phyloP scores from a whole-genome alignment of 2,888 invertebrate species.

The Noctua janthina region DNA sequence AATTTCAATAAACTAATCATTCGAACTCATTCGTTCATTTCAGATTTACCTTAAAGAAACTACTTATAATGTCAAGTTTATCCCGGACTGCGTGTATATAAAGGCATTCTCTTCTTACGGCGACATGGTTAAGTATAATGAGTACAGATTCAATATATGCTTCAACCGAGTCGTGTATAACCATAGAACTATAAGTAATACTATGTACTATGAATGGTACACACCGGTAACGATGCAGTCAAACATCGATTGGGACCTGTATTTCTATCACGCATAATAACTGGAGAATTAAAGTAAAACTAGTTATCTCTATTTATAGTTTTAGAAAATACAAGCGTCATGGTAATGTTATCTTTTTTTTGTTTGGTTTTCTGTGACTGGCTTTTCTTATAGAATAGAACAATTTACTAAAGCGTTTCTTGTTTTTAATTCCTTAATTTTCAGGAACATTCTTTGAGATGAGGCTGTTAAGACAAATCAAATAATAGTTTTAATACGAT shows the following conservation, averaged over 20 bases:
- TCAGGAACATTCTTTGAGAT: not conserved
- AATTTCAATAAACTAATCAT: not conserved
- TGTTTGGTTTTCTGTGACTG: not conserved
- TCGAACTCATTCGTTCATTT: constrained; percentile 3
- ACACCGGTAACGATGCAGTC: constrained; percentile 16
- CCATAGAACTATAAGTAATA: no score
- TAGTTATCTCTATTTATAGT: not conserved
- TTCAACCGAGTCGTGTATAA: not conserved
- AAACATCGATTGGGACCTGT: constrained; percentile 5
- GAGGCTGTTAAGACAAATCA: not conserved
- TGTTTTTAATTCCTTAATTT: not conserved
- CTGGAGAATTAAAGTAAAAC: no score
- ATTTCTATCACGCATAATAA: not conserved
- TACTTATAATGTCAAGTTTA: fast-evolving
- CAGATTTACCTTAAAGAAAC: fast-evolving
- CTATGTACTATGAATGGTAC: constrained; percentile 13
- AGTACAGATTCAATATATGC: constrained; percentile 21
- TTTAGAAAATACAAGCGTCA: not conserved
- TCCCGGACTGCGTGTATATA: constrained; percentile 18
- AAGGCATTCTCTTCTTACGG: not conserved
- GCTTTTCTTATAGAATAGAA: not conserved
- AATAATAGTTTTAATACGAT: no score
- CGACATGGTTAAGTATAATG: constrained; percentile 23
- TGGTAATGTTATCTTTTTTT: not conserved
- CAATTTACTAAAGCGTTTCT: not conserved